Evolutionary conservation across 2,797 vertebrate species (phyloP).

Genomic region (Dicrostonyx torquatus): DNA sequence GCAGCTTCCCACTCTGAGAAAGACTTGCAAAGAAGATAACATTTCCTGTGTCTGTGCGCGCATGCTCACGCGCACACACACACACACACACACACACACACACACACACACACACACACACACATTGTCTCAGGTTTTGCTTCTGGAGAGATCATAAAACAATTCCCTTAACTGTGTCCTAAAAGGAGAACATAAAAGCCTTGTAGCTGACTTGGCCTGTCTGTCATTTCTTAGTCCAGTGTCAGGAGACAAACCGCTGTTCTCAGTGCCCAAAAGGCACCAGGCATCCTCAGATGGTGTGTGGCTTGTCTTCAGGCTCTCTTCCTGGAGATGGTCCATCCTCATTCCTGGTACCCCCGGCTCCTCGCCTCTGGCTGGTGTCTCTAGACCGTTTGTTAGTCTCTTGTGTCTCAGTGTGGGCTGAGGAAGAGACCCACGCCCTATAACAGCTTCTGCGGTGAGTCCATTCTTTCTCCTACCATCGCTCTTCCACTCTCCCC

Average conservation of each 20-base stretch:
- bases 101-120: neutral
- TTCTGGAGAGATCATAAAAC: neutral
- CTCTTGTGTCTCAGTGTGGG: neutral
- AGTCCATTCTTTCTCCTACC: neutral
- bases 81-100: neutral
- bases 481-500: rapidly evolving
- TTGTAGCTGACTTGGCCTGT: neutral
- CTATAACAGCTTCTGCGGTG: rapidly evolving
- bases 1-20: neutral
- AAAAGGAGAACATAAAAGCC: neutral
- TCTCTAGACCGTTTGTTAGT: neutral
- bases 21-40: neutral
- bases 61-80: too few species aligned
- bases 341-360: neutral
- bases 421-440: neutral
- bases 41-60: neutral
- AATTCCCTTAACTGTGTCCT: neutral
- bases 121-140: neutral
- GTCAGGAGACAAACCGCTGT: neutral
- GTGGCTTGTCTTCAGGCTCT: neutral
- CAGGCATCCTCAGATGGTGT: neutral
- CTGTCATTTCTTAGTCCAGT: neutral
- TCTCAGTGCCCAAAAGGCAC: neutral
- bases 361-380: neutral
- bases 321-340: neutral